These are phyloP conservation scores for Spodoptera littoralis DNA, from an alignment of 2,888 invertebrate species.

Conservation along the genomic window DNA sequence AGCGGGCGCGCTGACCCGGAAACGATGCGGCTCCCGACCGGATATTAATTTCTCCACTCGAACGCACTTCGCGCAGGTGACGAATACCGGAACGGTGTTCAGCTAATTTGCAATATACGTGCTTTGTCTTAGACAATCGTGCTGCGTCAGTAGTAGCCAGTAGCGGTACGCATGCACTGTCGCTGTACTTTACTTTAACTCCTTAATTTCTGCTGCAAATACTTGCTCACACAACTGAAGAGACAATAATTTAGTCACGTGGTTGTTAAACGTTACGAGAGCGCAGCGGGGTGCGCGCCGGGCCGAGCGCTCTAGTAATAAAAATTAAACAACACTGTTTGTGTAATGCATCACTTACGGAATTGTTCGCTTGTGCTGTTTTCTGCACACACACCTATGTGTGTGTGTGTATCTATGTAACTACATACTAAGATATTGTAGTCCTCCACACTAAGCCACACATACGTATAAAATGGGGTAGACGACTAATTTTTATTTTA, in stretches of 20 bases:
- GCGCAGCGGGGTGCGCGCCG: slow-evolving; percentile 2
- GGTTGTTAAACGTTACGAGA: slow-evolving; percentile 10
- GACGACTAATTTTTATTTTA: too few species aligned
- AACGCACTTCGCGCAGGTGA: slow-evolving; percentile 68
- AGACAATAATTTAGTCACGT: slow-evolving; percentile 18
- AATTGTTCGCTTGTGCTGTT: slow-evolving; percentile 38
- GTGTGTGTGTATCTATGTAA: background rate
- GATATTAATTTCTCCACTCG: slow-evolving; percentile 80
- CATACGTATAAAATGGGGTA: too few species aligned
- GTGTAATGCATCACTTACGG: slow-evolving; percentile 41
- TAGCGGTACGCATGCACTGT: too few species aligned
- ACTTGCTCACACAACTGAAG: slow-evolving; percentile 13
- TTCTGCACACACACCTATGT: slow-evolving; percentile 14
- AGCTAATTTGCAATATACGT: slow-evolving; percentile 51
- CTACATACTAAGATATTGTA: too few species aligned
- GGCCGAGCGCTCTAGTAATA: slow-evolving; percentile 42
- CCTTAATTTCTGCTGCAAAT: slow-evolving; percentile 4
- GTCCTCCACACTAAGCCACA: background rate
- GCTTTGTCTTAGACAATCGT: slow-evolving; percentile 34
- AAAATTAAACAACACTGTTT: slow-evolving; percentile 47
- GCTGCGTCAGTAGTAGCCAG: slow-evolving; percentile 11
- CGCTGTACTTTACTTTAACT: too few species aligned
- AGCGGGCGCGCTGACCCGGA: slow-evolving; percentile 72
- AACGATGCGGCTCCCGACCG: slow-evolving; percentile 73
- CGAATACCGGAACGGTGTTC: slow-evolving; percentile 56